These are phyloP conservation scores for Catharus fuscescens DNA, from an alignment of 2,113 vertebrate species.

Conservation along the genomic window DNA sequence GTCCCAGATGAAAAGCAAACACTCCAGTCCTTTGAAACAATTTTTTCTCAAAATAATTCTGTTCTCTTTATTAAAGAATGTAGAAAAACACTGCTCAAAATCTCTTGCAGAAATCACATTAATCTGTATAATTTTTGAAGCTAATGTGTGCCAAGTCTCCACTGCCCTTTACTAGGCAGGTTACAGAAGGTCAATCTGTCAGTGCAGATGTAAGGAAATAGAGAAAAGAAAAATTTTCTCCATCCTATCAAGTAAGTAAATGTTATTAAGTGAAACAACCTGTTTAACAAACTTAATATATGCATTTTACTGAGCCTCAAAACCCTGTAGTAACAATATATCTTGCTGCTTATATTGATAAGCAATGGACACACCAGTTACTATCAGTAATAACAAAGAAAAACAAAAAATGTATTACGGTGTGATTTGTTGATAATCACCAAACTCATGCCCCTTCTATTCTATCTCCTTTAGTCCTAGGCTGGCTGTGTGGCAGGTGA, in stretches of 20 bases:
- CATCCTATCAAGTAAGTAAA: background rate
- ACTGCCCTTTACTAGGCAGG: background rate
- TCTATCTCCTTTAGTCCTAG: background rate
- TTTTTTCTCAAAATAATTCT: constrained; percentile 11
- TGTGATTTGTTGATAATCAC: background rate
- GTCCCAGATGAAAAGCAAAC: constrained; percentile 10
- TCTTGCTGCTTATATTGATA: background rate
- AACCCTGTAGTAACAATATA: background rate
- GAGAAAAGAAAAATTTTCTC: background rate
- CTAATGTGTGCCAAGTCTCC: background rate
- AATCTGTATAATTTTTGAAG: background rate
- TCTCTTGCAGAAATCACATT: background rate
- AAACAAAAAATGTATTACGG: fast-evolving
- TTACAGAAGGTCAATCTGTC: background rate
- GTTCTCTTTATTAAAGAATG: background rate
- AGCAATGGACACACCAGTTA: background rate
- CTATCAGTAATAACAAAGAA: background rate
- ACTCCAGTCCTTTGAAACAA: background rate
- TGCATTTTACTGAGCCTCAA: background rate
- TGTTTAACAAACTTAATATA: background rate
- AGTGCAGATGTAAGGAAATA: background rate
- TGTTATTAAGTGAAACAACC: background rate
- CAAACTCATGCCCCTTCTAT: background rate
- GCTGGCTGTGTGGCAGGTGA: background rate
- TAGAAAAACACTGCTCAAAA: background rate